Evolutionary conservation across 2,888 invertebrate species (phyloP), one percentile per base, ranked within the genome.

Genomic region (Eugnorisma glareosa): DNA sequence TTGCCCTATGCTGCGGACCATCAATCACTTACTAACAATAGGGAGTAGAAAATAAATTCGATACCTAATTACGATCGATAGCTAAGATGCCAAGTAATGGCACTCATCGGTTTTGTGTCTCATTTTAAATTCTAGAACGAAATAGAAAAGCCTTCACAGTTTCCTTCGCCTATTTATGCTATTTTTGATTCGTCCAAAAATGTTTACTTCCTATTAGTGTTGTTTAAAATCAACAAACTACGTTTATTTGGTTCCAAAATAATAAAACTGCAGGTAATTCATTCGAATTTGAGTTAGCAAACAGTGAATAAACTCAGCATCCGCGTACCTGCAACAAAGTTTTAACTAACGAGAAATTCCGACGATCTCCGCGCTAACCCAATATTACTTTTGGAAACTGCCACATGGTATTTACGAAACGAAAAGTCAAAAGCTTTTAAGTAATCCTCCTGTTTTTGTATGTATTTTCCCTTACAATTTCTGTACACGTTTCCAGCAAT

Each of bases 1-100:
- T 69, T 61, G 37, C n/a, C 28, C 59, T 75, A 59, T 64, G 63
- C 35, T 35, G 15, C 21, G 15, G n/a, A n/a, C 48, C 67, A 79
- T 79, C 73, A 79, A 79, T 79, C 79, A 73, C 40, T 48, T 28
- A 3, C 43, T 48, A 48, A 79, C 79, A 73, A 79, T 67, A 40
- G 24, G 37, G 43, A 61, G 45, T 18, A 51, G 24, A 51, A n/a
- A 45, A 77, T 63, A 51, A 28, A 59, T 24, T 71, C 48, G 31
- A 71, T 61, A 43, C 51, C 40, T 59, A 59, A 67, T 78, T 59
- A 67, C 40, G 35, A 71, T 77, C 64, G 57, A 78, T 71, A 63
- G 48, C 51, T 21, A 18, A 28, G 3, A 59, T 40, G 24, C 59
- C 24, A n/a, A 40, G 28, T 24, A 31, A 48, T 13, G 31, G 40